phyloP scores from a whole-genome alignment of 2,888 invertebrate species.

The Drosophila fulvimacula region DNA sequence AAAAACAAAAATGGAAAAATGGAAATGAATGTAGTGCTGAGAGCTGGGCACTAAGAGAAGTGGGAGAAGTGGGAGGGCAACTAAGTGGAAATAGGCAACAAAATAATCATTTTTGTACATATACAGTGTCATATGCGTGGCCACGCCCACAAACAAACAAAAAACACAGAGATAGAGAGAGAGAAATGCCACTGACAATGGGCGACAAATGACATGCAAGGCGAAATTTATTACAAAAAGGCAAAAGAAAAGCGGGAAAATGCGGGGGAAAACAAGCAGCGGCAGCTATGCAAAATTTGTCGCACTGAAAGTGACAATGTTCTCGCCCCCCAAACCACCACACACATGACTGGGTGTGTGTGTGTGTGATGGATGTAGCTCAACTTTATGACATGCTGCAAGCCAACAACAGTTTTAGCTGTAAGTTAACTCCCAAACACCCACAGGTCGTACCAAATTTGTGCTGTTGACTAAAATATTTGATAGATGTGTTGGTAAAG shows the following conservation, averaged over 20 bases:
- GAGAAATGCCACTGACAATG: conserved; percentile 58
- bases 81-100: conserved; percentile 33
- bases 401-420: conserved; percentile 18
- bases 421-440: conserved; percentile 7
- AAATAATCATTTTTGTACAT: conserved; percentile 46
- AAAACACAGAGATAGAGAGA: conserved; percentile 4
- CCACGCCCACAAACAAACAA: conserved; percentile 31
- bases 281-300: conserved; percentile 63
- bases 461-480: conserved; percentile 54
- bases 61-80: not conserved
- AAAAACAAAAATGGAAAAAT: conserved; percentile 48
- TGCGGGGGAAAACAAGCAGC: conserved; percentile 9
- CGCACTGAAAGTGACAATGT: conserved; percentile 67
- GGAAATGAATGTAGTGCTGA: conserved; percentile 25
- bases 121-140: conserved; percentile 39
- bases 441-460: conserved; percentile 50
- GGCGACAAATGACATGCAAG: conserved; percentile 75
- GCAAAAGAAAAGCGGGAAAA: conserved; percentile 10
- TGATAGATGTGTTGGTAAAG: conserved; percentile 47
- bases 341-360: not conserved
- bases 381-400: conserved; percentile 64
- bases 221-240: conserved; percentile 53
- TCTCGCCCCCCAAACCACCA: conserved; percentile 14
- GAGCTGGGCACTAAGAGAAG: conserved; percentile 24
- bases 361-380: conserved; percentile 64